Conservation (phyloP, 30 jellyfish, hydroid and myxozoan genomes). For the Aurelia coerulea region DNA sequence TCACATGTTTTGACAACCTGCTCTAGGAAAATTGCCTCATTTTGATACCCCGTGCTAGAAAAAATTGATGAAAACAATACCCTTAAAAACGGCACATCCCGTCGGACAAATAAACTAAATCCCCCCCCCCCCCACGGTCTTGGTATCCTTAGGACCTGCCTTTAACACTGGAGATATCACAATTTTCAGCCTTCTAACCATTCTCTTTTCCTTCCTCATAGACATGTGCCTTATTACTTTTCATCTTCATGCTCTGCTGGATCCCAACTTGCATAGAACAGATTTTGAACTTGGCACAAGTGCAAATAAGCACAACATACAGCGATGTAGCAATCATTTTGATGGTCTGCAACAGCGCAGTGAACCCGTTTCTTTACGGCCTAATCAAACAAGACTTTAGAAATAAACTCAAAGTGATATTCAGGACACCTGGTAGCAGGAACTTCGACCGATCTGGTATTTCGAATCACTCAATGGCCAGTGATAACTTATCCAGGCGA, state of each 20-base stretch:
- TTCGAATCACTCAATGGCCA: conserved; percentile 3
- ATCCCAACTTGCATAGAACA: conserved; percentile 72
- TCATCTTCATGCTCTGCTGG: conserved; percentile 68
- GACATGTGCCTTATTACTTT: conserved; percentile 71
- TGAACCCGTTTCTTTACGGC: conserved; percentile 76
- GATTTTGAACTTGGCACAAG: conserved; percentile 27
- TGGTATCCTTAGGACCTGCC: too few relatives aligned
- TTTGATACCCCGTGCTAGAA: too few relatives aligned
- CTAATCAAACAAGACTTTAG: conserved; percentile 64
- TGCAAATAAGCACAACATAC: conserved; percentile 18
- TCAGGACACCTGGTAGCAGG: background rate
- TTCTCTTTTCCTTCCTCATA: background rate
- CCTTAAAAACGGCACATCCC: too few relatives aligned
- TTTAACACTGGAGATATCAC: too few relatives aligned
- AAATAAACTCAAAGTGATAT: conserved; percentile 39
- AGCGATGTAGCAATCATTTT: conserved; percentile 60
- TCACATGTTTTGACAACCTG: too few relatives aligned
- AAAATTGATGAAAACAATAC: too few relatives aligned
- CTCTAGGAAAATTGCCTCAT: too few relatives aligned
- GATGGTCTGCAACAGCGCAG: conserved; percentile 74
- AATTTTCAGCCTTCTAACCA: too few relatives aligned
- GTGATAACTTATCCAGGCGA: background rate
- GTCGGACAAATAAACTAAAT: too few relatives aligned
- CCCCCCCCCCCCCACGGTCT: too few relatives aligned
- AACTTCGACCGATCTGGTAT: background rate